phyloP scores from a whole-genome alignment of 2,888 invertebrate genomes.

The Eupithecia inturbata region DNA sequence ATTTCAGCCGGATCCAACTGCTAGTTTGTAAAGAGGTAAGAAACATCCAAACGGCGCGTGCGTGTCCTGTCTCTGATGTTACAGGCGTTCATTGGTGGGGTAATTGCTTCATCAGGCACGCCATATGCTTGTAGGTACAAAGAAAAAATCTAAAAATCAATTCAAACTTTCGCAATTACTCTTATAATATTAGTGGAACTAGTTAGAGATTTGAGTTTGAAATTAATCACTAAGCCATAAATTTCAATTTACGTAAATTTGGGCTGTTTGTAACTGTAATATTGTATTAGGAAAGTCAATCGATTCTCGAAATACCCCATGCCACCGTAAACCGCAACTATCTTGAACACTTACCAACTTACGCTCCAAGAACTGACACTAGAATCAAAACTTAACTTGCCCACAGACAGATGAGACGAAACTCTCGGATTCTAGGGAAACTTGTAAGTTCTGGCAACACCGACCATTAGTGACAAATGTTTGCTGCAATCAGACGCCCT shows the following conservation, averaged over 20 bases:
- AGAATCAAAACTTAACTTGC: slow-evolving; percentile 33
- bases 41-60: too few species aligned
- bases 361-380: slow-evolving; percentile 7
- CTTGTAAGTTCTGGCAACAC: slow-evolving; percentile 25
- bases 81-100: too few species aligned
- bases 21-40: too few species aligned
- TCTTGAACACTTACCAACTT: not conserved
- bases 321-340: slow-evolving; percentile 1
- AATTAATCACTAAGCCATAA: not conserved
- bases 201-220: too few species aligned
- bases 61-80: too few species aligned
- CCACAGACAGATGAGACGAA: slow-evolving; percentile 11
- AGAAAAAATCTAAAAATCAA: too few species aligned
- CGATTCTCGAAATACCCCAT: not conserved
- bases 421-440: slow-evolving; percentile 11
- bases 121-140: too few species aligned
- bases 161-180: too few species aligned
- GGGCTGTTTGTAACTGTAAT: not conserved
- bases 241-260: not conserved
- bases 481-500: slow-evolving; percentile 66
- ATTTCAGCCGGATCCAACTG: too few species aligned
- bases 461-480: slow-evolving; percentile 73
- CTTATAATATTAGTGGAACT: too few species aligned
- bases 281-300: not conserved
- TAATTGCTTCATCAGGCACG: too few species aligned